Evolutionary conservation across 2,797 vertebrate genomes (phyloP), one percentile per base, ranked within the genome.

Genomic region (Alca torda): DNA sequence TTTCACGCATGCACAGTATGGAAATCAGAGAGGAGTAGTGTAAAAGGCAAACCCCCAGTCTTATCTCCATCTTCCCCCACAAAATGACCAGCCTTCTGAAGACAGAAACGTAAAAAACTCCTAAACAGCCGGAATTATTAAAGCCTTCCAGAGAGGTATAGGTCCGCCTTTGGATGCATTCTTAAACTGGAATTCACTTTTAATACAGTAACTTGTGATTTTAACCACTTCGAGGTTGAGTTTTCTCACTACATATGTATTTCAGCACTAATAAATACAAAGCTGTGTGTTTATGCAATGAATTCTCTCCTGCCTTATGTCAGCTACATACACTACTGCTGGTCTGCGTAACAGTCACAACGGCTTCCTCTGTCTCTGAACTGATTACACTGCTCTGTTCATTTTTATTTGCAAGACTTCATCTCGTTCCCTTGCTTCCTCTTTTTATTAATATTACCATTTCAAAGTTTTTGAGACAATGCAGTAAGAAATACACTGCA

Each of bases 291-390:
- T 95, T 83, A 95, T 65, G 68, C 48, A 92, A 33, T 51, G 81
- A 87, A 93, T 95, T 89, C 81, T 89, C 88, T 93, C 81, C 93
- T 95, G 84, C 41, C 78, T 94, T 93, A 67, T 89, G 75, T 94
- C 92, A 96, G 84, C 72, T 89, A 77, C 2, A 0, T 31, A 73
- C 61, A 65, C 28, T 51, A 89, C 81, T 30, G 90, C 69, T 75
- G 91, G 81, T 59, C 92, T 89, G 61, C 54, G 10, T 6, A 80
- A 75, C 68, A 88, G 53, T 48, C 84, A 80, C 5, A 5, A 80
- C 41, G 72, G 72, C 59, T 95, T 93, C 78, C 82, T 95, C 78
- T 89, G 64, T 26, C 81, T 92, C 86, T 87, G 43, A 84, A 26
- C 54, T 35, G 67, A 79, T 68, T 68, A 87, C 48, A 57, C 31